Base-by-base conservation (phyloP, 2,888 invertebrate species). In the Cheilosia pagana region DNA sequence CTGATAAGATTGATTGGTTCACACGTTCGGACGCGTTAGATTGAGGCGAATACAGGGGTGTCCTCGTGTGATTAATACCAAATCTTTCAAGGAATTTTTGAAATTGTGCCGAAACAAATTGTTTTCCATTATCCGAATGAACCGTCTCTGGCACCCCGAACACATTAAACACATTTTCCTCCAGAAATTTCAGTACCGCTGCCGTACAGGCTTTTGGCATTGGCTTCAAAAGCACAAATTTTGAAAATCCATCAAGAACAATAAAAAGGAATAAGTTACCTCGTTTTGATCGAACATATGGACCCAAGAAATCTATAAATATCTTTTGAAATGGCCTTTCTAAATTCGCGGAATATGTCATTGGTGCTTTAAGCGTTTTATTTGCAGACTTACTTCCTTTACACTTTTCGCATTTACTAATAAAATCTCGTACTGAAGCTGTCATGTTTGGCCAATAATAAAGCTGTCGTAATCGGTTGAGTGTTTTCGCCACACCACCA, bases 111-210 rank as follows among this genome's bases (percentile, higher is more conserved):
- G 53, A 55, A 0, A 45, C 31, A 28, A 53, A 60, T 25, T 77
- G 77, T 3, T 63, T 41, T 8, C 55, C 62, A 45, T 59, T 70
- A 19, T 70, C 77, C 1, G 28, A 48, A 8, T 70, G 62, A 5
- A 77, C 0, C 10, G n/a, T 19, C 31, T 62, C 70, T 19, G 77
- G 77, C 3, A 70, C 43, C 1, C 55, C 68, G 31, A 55, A 70
- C 3, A 31, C 16, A 16, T 31, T 21, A 2, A 62, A 60, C 0
- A 77, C 39, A 12, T 10, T 0, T 35, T 70, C 23, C 25, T 45
- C 39, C 25, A 55, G 2, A 21, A 25, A 68, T 12, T 21, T 12
- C 0, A 43, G 8, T 0, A 68, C 67, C 0, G 5, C 12, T 14
- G 23, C 2, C 0, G 67, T 28, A 16, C 14, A n/a, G 6, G 39